Conservation (phyloP, 2,113 vertebrate genomes). For the Marmota monax region DNA sequence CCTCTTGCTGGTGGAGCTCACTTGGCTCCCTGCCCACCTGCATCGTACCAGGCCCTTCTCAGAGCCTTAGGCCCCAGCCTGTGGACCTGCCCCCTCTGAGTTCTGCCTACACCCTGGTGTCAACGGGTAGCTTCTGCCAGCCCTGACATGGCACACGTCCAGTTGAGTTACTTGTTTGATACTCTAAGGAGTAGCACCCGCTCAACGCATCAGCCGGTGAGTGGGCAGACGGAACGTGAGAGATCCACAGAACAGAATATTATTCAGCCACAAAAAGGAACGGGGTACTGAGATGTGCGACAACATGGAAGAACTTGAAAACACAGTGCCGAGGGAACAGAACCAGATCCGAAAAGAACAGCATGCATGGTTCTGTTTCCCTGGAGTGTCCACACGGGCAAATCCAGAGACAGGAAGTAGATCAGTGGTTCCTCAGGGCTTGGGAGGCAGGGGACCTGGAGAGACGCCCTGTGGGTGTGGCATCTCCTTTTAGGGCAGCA, state of each 20-base stretch:
- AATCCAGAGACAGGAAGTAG: not conserved
- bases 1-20: not conserved
- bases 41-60: not conserved
- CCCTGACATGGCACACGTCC: not conserved
- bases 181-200: not conserved
- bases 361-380: rapidly evolving
- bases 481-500: not conserved
- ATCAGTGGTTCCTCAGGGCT: rapidly evolving
- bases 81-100: not conserved
- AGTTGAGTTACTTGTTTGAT: not conserved
- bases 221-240: rapidly evolving
- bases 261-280: rapidly evolving
- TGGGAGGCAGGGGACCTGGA: not conserved
- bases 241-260: rapidly evolving
- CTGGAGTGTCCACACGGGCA: not conserved
- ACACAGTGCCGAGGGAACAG: rapidly evolving
- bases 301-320: rapidly evolving
- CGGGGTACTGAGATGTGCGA: rapidly evolving
- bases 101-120: rapidly evolving
- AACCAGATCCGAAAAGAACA: rapidly evolving
- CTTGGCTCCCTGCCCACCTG: not conserved
- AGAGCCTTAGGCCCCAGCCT: not conserved
- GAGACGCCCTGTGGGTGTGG: rapidly evolving
- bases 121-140: too few species aligned
- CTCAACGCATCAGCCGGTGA: not conserved